Evolutionary conservation across 2,797 vertebrate species (phyloP).

Genomic region (Rhynchonycteris naso): DNA sequence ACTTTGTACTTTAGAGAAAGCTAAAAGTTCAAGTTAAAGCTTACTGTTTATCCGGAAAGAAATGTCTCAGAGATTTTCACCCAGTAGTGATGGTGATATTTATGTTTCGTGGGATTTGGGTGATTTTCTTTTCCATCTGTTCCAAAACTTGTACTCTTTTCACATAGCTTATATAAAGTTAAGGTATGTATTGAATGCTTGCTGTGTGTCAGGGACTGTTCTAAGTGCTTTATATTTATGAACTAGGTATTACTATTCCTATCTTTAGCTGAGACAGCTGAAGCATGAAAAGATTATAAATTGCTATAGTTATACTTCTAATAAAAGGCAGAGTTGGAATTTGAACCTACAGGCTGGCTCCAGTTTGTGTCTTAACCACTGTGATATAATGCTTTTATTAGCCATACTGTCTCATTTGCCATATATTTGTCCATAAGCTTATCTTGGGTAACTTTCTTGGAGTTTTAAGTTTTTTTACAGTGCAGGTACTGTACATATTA

Average conservation of each 20-base stretch:
- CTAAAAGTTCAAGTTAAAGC: slow-evolving; percentile 42
- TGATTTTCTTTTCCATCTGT: neutral
- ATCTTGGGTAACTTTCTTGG: slow-evolving; percentile 27
- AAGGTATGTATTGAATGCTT: neutral
- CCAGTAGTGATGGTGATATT: neutral
- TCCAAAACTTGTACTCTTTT: slow-evolving; percentile 11
- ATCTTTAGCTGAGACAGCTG: slow-evolving; percentile 17
- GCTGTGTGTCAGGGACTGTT: slow-evolving; percentile 27
- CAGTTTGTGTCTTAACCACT: slow-evolving; percentile 27
- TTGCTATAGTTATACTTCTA: neutral
- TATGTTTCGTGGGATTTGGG: neutral
- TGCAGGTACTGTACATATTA: neutral
- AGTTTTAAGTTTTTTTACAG: slow-evolving; percentile 48
- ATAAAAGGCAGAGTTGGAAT: neutral
- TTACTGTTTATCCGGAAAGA: neutral
- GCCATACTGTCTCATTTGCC: neutral
- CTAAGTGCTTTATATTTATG: slow-evolving; percentile 19
- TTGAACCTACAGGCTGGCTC: neutral
- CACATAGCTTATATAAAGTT: slow-evolving; percentile 14
- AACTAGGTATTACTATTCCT: neutral
- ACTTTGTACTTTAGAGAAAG: slow-evolving; percentile 10
- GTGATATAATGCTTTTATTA: slow-evolving; percentile 25
- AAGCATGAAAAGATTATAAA: slow-evolving; percentile 29
- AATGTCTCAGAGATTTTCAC: slow-evolving; percentile 10
- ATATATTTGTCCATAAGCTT: slow-evolving; percentile 1